Evolutionary conservation across 2,888 invertebrate genomes (phyloP).

Genomic region (Diarsia dahlii): DNA sequence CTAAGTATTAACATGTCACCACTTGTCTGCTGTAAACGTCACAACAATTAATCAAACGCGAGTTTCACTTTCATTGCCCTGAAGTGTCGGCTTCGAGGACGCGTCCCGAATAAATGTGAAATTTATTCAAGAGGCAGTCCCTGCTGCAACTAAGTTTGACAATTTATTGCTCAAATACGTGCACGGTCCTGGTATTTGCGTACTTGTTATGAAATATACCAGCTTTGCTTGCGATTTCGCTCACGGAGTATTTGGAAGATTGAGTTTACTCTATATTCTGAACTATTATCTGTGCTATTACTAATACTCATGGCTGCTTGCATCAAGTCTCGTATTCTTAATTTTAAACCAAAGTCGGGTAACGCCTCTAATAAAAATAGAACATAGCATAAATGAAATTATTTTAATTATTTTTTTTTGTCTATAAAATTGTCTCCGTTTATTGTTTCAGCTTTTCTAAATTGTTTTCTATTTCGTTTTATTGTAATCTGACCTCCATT

Average conservation of each 20-base stretch:
- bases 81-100: constrained; percentile 21
- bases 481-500: constrained; percentile 68
- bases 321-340: neutral
- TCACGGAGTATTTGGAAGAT: neutral
- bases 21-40: constrained; percentile 6
- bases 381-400: neutral
- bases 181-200: neutral
- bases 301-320: neutral
- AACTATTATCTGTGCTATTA: neutral
- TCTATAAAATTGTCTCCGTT: constrained; percentile 47
- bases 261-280: neutral
- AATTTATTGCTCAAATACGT: constrained; percentile 70
- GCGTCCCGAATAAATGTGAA: constrained; percentile 65
- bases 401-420: neutral
- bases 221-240: neutral
- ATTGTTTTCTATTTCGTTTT: constrained; percentile 69
- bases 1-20: constrained; percentile 3
- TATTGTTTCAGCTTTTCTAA: constrained; percentile 61
- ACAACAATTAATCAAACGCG: constrained; percentile 53
- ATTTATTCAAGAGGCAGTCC: constrained; percentile 73
- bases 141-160: constrained; percentile 66
- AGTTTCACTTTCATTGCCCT: constrained; percentile 59
- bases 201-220: neutral
- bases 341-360: neutral
- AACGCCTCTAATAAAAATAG: neutral